These are phyloP conservation scores for Oenanthe melanoleuca DNA, from an alignment of 2,113 vertebrate genomes.

Conservation along the genomic window DNA sequence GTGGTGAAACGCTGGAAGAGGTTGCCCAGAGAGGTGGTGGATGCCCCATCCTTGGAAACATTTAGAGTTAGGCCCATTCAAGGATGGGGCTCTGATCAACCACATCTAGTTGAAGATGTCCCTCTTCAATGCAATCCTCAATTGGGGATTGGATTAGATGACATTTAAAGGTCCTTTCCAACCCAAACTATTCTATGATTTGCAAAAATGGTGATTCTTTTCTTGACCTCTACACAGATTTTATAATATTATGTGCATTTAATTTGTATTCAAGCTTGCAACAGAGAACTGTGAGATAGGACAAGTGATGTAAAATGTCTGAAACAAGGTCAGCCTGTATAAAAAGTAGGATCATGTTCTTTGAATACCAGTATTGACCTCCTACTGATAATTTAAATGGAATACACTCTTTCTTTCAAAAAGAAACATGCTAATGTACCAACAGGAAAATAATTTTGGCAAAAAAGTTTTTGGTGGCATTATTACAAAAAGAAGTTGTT, in stretches of 20 bases:
- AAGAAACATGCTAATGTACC: background rate
- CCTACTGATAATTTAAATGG: background rate
- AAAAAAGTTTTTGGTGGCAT: background rate
- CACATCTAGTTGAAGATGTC: background rate
- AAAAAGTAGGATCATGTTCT: background rate
- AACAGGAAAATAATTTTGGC: background rate
- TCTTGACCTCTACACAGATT: background rate
- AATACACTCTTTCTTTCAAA: background rate
- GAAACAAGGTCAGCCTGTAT: background rate
- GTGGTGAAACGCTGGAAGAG: background rate
- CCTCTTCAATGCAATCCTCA: background rate
- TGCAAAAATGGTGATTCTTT: background rate
- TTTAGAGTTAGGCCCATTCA: background rate
- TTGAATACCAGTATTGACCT: background rate
- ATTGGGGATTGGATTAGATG: background rate
- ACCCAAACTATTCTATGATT: background rate
- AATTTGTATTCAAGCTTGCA: background rate
- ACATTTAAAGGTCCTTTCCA: background rate
- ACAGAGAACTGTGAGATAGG: background rate
- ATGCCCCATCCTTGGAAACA: background rate
- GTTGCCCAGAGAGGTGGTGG: background rate
- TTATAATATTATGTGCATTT: background rate
- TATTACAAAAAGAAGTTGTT: background rate
- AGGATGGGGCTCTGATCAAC: background rate
- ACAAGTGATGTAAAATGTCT: background rate